Evolutionary conservation across 2,113 vertebrate species (phyloP), one percentile per base, ranked within the genome.

Genomic region (Periophthalmus modestus): DNA sequence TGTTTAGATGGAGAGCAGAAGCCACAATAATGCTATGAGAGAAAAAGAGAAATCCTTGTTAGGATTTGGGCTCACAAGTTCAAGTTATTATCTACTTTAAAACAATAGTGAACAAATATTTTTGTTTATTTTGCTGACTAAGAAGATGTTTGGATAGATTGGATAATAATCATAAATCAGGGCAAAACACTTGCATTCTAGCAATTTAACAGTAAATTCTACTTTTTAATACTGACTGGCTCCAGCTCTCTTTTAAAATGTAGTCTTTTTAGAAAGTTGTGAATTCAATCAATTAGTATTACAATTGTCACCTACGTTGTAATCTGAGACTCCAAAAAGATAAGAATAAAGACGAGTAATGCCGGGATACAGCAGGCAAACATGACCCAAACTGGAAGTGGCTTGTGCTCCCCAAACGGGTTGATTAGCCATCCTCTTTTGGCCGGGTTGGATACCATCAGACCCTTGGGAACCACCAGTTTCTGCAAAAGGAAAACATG

Each of bases 321-420:
- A 85, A 99, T 99, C 93, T 99, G 97, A 0, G 97, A 95, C 91
- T 99, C 98, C 0, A 99, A 94, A 85, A 99, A 99, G 88, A 99
- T 98, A 82, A 99, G 95, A 78, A 99, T 99, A 89, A 99, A 99
- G 89, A 99, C 96, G 7, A 99, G 93, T 7, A 97, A 6, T 11
- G 96, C 96, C 0, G 98, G 97, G 12, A 98, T 77, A n/a, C 83
- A 89, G 0, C 94, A 91, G 4, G 93, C 96, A 0, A 98, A 94
- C 94, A 96, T 98, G 94, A 99, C 88, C 98, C 97, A 98, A 47
- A 90, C 85, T 23, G 97, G 98, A 80, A 99, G 96, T 0, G 0
- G 0, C 0, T 11, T 0, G 78, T 62, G 14, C 0, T 79, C 48
- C 5, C 96, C 96, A 63, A 95, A 81, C 0, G 97, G 98, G 73